Conservation (phyloP, 2,113 vertebrate species). For the Ciconia boyciana region DNA sequence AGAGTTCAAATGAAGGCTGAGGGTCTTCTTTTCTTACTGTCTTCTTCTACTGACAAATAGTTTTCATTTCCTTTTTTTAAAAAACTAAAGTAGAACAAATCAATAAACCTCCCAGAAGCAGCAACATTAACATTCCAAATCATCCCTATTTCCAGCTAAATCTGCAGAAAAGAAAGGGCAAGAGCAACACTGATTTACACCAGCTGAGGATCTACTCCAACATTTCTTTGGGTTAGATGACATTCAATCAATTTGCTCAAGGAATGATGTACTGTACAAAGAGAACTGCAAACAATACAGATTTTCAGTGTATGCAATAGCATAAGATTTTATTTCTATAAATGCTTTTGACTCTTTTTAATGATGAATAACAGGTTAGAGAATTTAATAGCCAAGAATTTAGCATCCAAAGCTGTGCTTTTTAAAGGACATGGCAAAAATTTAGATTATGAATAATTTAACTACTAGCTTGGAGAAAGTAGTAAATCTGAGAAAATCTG, state of each 20-base stretch:
- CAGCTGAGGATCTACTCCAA: background rate
- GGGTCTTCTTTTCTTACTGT: background rate
- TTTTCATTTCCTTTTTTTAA: slow-evolving; percentile 42
- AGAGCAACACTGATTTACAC: slow-evolving; percentile 35
- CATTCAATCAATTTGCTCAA: slow-evolving; percentile 1
- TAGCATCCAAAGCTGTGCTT: background rate
- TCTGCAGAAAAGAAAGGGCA: slow-evolving; percentile 21
- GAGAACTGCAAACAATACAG: slow-evolving; percentile 2
- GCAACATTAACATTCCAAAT: slow-evolving; percentile 37
- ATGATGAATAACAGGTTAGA: background rate
- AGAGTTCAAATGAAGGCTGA: slow-evolving; percentile 35
- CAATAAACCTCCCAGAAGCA: slow-evolving; percentile 48
- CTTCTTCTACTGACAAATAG: slow-evolving; percentile 43
- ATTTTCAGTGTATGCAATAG: background rate
- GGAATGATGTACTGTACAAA: background rate
- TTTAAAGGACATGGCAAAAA: background rate
- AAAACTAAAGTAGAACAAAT: slow-evolving; percentile 35
- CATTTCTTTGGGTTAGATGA: background rate
- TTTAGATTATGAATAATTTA: background rate
- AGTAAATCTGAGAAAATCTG: background rate
- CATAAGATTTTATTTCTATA: background rate
- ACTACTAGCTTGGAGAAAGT: background rate
- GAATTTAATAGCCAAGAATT: background rate
- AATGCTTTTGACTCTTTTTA: background rate
- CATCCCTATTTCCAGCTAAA: slow-evolving; percentile 5